Evolutionary conservation across 2,888 invertebrate genomes (phyloP).

Genomic region (Drosophila prostipennis): DNA sequence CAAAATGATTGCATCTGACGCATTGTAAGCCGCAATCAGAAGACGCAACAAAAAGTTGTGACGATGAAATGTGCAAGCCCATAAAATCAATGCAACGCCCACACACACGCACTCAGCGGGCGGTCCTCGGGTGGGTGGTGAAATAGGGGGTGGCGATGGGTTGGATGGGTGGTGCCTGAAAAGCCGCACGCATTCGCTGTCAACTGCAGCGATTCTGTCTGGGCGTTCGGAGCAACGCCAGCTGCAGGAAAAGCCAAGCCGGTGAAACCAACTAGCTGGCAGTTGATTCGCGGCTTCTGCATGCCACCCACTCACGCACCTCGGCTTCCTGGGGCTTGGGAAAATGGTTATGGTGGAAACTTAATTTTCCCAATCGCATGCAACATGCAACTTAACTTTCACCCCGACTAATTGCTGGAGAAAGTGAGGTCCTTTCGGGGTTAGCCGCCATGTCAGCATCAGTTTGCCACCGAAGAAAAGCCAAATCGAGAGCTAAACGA

Average conservation of each 20-base stretch:
- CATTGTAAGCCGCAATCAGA: conserved; percentile 43
- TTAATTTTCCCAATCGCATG: conserved; percentile 70
- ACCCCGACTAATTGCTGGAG: conserved; percentile 60
- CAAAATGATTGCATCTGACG: conserved; percentile 58
- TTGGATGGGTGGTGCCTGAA: background rate
- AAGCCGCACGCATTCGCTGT: conserved; percentile 58
- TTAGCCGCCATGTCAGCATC: conserved; percentile 69
- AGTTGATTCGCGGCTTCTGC: conserved; percentile 38
- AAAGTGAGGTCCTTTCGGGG: conserved; percentile 57
- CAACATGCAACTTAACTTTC: conserved; percentile 58
- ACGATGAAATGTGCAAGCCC: conserved; percentile 57
- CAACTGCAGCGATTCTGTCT: conserved; percentile 56
- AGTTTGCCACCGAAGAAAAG: conserved; percentile 42
- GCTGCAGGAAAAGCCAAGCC: conserved; percentile 53
- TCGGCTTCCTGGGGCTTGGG: background rate
- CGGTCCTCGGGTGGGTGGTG: conserved; percentile 2
- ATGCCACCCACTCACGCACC: conserved; percentile 18
- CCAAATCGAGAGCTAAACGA: conserved; percentile 28
- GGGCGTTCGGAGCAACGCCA: conserved; percentile 54
- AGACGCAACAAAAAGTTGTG: conserved; percentile 35
- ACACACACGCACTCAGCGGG: conserved; percentile 17
- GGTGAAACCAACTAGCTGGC: conserved; percentile 44
- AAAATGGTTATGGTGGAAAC: conserved; percentile 49
- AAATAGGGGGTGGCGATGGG: background rate
- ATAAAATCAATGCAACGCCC: conserved; percentile 70